Evolutionary conservation across 2,797 vertebrate genomes (phyloP).

Genomic region (Heliangelus exortis): DNA sequence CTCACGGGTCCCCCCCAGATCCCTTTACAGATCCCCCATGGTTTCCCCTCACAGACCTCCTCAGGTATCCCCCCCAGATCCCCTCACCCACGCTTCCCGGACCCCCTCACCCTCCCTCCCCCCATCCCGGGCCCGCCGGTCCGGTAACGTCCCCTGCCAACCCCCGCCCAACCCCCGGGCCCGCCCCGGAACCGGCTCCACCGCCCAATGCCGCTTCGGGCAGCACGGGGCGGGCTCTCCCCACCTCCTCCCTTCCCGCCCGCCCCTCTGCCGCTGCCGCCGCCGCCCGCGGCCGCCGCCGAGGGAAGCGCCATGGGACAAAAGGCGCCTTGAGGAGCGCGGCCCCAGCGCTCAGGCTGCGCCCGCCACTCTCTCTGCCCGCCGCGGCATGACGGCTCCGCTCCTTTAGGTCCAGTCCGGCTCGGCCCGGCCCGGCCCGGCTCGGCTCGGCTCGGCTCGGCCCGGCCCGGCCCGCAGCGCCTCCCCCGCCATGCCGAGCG

Average conservation of each 20-base stretch:
- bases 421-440: no score
- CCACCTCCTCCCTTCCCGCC: constrained; percentile 14
- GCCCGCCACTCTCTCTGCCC: constrained; percentile 38
- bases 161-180: neutral
- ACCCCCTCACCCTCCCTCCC: no score
- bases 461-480: constrained; percentile 16
- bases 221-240: constrained; percentile 53
- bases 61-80: no score
- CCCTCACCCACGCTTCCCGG: no score
- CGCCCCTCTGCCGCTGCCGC: neutral
- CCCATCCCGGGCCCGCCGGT: no score
- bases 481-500: constrained; percentile 48
- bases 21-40: no score
- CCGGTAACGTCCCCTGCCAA: neutral
- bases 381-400: constrained; percentile 47
- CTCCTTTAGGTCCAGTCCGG: constrained; percentile 21
- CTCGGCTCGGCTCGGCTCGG: no score
- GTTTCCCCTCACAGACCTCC: no score
- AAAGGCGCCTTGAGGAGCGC: constrained; percentile 61
- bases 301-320: constrained; percentile 61
- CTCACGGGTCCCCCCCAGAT: no score
- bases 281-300: constrained; percentile 52
- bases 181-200: neutral
- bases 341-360: constrained; percentile 13
- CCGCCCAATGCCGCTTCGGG: constrained; percentile 18